Evolutionary conservation across 2,113 vertebrate species (phyloP).

Genomic region (Brachyistius frenatus): DNA sequence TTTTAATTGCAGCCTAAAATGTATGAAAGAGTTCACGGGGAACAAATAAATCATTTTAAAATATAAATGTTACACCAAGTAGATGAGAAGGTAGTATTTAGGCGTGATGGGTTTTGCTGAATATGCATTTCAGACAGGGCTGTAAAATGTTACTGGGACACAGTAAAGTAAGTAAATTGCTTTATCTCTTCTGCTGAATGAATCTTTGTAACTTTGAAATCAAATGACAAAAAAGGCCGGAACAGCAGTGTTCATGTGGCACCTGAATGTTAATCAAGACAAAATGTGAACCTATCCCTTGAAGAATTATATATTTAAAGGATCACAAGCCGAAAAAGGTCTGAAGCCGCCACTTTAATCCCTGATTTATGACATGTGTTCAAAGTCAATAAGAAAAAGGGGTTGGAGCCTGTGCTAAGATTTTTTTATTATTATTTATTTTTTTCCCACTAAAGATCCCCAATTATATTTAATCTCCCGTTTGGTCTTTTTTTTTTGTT

Average conservation of each 20-base stretch:
- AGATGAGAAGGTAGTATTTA: constrained; percentile 14
- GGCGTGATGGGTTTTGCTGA: constrained; percentile 18
- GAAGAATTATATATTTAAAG: no score
- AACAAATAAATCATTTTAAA: constrained; percentile 5
- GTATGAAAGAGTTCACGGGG: background rate
- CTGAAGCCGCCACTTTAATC: no score
- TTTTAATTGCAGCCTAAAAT: background rate
- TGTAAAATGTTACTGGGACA: constrained; percentile 1
- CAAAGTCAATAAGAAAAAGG: background rate
- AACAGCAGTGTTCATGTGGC: no score
- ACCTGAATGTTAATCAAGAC: no score
- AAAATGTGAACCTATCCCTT: no score
- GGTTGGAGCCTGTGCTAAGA: background rate
- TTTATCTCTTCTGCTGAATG: background rate
- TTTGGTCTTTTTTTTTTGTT: background rate
- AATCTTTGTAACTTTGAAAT: constrained; percentile 19
- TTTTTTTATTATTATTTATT: background rate
- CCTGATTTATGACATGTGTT: background rate
- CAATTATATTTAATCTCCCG: background rate
- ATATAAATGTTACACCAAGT: constrained; percentile 2
- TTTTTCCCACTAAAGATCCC: background rate
- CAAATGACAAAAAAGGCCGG: no score
- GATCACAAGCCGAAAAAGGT: no score
- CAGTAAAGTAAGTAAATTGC: no score
- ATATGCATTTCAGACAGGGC: background rate